Conservation (phyloP, 1,140 invertebrate species). For the Battus philenor region DNA sequence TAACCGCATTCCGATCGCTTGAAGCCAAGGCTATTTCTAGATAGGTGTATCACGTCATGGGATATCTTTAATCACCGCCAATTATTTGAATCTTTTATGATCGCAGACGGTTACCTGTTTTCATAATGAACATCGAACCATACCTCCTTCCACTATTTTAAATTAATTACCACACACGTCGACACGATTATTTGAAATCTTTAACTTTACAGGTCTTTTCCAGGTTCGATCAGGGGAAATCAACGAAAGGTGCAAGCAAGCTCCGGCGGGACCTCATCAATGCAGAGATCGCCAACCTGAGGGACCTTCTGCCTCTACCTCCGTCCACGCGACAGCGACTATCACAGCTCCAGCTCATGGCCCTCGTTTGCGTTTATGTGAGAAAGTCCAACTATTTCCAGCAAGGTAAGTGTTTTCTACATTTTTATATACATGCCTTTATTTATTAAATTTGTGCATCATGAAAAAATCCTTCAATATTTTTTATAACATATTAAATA, state of each 20-base stretch:
- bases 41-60: constrained; percentile 22
- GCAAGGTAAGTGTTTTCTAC: constrained; percentile 83
- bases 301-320: constrained; percentile 96
- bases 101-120: not conserved
- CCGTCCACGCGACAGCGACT: constrained; percentile 96
- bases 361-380: constrained; percentile 98
- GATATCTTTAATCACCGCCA: constrained; percentile 18
- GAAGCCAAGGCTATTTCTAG: constrained; percentile 26
- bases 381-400: constrained; percentile 99
- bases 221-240: constrained; percentile 97
- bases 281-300: constrained; percentile 96
- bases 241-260: constrained; percentile 99
- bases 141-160: not conserved
- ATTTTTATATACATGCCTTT: not conserved
- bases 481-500: no score
- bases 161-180: not conserved
- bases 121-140: not conserved
- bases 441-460: not conserved
- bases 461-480: no score
- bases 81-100: constrained; percentile 11
- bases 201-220: constrained; percentile 39
- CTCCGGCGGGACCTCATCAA: constrained; percentile 98
- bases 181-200: constrained; percentile 1
- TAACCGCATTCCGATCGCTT: constrained; percentile 29
- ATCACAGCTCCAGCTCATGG: constrained; percentile 99